A percentile compares a stretch with the other conserved stretches of the same genome.
Conservation (phyloP, 2,113 vertebrate species). For the Neolamprologus ventralis region DNA sequence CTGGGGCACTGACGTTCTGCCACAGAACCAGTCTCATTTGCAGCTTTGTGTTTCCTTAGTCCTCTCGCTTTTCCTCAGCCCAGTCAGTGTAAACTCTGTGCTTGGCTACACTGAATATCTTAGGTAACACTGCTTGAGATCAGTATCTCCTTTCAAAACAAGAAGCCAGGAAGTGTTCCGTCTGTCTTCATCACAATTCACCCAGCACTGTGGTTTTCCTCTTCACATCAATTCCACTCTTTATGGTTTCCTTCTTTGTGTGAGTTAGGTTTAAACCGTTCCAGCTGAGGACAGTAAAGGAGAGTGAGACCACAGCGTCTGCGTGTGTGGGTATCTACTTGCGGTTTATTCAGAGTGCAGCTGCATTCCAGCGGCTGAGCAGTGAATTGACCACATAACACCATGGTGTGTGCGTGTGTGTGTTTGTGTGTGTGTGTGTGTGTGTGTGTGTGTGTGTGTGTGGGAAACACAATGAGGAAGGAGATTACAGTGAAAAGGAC, state of each 20-base stretch:
- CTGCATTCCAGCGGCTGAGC: constrained; percentile 33
- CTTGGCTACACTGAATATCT: constrained; percentile 14
- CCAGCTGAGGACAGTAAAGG: constrained; percentile 52
- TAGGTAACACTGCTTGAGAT: constrained; percentile 45
- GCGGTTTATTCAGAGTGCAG: constrained; percentile 19
- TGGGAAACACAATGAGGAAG: not conserved
- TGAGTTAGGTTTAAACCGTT: constrained; percentile 20
- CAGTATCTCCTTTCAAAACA: constrained; percentile 46
- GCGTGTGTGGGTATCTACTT: constrained; percentile 2
- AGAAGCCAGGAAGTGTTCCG: constrained; percentile 60
- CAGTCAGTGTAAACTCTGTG: constrained; percentile 2
- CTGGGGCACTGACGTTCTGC: constrained; percentile 37
- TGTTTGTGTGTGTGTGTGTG: not conserved
- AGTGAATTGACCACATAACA: constrained; percentile 37
- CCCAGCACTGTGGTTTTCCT: constrained; percentile 52
- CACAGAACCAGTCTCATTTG: constrained; percentile 29
- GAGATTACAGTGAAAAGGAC: constrained; percentile 1
- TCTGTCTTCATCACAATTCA: constrained; percentile 60
- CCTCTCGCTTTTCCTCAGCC: constrained; percentile 22
- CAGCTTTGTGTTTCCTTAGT: constrained; percentile 39
- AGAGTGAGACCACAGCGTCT: constrained; percentile 11
- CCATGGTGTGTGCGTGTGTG: not conserved
- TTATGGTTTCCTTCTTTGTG: constrained; percentile 51
- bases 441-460: not conserved
- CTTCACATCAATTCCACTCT: constrained; percentile 45